A percentile compares a stretch with the other conserved stretches of the same genome.
Conservation (phyloP, 2,113 vertebrate species). For the Planiliza haematocheilus region DNA sequence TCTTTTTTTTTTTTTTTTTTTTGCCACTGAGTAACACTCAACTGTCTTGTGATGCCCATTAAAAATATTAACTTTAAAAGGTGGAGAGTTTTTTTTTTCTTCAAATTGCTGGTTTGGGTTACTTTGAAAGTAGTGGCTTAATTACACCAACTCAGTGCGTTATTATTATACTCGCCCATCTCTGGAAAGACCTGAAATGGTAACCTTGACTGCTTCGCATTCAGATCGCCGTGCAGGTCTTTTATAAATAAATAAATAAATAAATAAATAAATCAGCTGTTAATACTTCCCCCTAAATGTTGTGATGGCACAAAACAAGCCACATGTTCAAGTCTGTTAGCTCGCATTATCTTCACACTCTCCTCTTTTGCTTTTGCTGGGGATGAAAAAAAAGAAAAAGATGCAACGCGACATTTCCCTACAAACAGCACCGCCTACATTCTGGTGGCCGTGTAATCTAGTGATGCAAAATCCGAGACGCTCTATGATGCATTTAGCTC, state of each 20-base stretch:
- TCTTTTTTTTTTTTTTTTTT: constrained; percentile 35
- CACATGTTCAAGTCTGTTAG: constrained; percentile 2
- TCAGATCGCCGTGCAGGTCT: constrained; percentile 1
- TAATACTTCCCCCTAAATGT: constrained; percentile 35
- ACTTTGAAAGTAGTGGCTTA: constrained; percentile 70
- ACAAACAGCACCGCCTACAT: constrained; percentile 22
- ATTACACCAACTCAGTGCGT: constrained; percentile 69
- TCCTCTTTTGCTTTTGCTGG: constrained; percentile 16
- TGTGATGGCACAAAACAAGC: constrained; percentile 1
- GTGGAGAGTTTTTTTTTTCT: constrained; percentile 23
- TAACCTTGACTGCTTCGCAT: constrained; percentile 28
- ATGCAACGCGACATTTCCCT: not conserved
- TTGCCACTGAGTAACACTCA: constrained; percentile 61
- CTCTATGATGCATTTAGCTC: constrained; percentile 37
- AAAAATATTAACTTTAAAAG: constrained; percentile 74
- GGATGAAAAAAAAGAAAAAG: not conserved
- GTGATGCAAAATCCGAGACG: constrained; percentile 17
- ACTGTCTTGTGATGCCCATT: constrained; percentile 73
- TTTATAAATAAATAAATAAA: too few relatives aligned
- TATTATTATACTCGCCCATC: constrained; percentile 50
- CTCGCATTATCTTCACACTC: constrained; percentile 9
- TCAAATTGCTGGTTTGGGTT: constrained; percentile 49
- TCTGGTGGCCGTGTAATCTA: constrained; percentile 2
- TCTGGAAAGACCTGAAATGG: constrained; percentile 46
- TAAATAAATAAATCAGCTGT: constrained; percentile 23